phyloP scores from a whole-genome alignment of 2,113 vertebrate species.

The Fregata magnificens region DNA sequence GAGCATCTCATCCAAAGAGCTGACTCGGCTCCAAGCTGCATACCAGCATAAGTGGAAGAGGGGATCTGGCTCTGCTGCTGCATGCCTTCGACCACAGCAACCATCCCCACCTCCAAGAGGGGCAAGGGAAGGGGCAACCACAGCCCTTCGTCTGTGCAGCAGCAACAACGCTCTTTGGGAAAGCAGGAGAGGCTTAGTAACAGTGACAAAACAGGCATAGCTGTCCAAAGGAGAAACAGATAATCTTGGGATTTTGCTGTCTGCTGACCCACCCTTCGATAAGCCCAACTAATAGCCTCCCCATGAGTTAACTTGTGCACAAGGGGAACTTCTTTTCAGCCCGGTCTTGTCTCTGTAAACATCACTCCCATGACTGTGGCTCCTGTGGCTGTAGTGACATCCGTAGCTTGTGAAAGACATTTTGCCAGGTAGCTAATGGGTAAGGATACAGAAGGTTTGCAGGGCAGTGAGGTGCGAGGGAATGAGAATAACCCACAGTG shows the following conservation, averaged over 20 bases:
- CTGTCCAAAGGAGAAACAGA: neutral
- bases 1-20: constrained; percentile 3
- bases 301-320: neutral
- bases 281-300: neutral
- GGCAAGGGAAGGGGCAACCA: neutral
- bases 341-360: neutral
- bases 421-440: neutral
- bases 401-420: neutral
- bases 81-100: neutral
- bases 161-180: neutral
- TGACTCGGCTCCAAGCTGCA: neutral
- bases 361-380: neutral
- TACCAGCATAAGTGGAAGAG: constrained; percentile 10
- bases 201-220: neutral
- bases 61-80: constrained; percentile 8
- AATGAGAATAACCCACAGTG: neutral
- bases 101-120: neutral
- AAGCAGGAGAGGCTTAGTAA: neutral
- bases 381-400: neutral
- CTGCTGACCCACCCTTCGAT: constrained; percentile 26
- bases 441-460: neutral
- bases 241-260: constrained; percentile 32
- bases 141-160: neutral
- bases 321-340: neutral
- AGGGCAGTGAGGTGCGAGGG: neutral